Percentiles rank a stretch among this genome's conserved stretches.
These are phyloP conservation scores for Phaetusa simplex DNA, from an alignment of 2,113 vertebrate genomes.

Conservation along the genomic window DNA sequence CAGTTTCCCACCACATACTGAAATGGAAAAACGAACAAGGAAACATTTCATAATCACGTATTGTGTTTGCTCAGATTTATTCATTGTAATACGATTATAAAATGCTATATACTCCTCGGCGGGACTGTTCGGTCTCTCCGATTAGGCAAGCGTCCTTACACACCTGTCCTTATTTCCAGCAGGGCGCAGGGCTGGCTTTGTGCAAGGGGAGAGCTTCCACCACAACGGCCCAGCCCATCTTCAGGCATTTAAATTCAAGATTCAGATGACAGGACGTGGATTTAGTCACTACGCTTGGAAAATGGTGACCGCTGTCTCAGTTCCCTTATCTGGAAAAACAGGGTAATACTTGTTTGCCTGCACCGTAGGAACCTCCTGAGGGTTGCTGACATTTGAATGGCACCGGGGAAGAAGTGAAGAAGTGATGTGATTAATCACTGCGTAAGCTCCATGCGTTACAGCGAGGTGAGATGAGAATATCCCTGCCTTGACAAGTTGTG, in stretches of 20 bases:
- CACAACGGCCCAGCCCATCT: background rate
- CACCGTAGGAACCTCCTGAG: background rate
- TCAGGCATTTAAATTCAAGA: background rate
- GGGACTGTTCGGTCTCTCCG: background rate
- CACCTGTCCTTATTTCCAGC: background rate
- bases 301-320: background rate
- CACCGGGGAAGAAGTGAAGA: background rate
- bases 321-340: background rate
- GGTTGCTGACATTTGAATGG: background rate
- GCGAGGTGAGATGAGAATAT: background rate
- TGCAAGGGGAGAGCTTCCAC: background rate
- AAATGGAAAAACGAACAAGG: slow-evolving; percentile 36
- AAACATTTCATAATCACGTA: slow-evolving; percentile 2
- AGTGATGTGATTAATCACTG: background rate
- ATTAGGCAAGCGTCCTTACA: background rate
- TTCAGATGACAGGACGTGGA: background rate
- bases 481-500: background rate
- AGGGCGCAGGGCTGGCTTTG: background rate
- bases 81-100: background rate
- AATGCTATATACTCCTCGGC: background rate
- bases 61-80: slow-evolving; percentile 16
- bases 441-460: background rate
- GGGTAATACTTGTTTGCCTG: background rate
- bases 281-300: background rate
- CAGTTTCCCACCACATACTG: slow-evolving; percentile 46